These are phyloP conservation scores for Itoplectis maculator DNA, from an alignment of 2,888 invertebrate species.

Conservation along the genomic window DNA sequence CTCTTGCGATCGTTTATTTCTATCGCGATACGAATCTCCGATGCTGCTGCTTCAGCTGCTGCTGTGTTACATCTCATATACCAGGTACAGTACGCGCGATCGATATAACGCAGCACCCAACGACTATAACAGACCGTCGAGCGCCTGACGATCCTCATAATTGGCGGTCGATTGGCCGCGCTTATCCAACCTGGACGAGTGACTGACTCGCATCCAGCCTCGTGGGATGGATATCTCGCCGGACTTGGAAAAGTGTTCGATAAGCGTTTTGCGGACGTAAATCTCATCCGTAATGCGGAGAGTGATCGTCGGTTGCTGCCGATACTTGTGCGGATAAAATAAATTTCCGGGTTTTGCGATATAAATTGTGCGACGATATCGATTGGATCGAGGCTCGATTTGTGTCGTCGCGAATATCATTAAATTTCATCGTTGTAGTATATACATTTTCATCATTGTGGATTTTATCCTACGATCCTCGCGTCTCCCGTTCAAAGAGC, in stretches of 20 bases:
- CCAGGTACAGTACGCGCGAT: constrained; percentile 11
- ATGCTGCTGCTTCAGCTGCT: constrained; percentile 47
- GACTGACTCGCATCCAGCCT: neutral
- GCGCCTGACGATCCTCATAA: constrained; percentile 74
- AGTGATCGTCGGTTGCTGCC: constrained; percentile 78
- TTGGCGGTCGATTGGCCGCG: constrained; percentile 73
- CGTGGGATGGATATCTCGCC: constrained; percentile 1
- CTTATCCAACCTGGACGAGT: constrained; percentile 10
- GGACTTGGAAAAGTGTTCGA: constrained; percentile 67
- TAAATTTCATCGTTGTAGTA: too few species aligned
- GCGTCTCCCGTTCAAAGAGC: neutral
- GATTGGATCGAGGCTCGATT: too few species aligned
- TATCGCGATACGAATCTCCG: constrained; percentile 72
- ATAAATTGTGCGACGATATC: constrained; percentile 3
- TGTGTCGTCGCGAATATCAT: too few species aligned
- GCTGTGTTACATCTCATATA: constrained; percentile 46
- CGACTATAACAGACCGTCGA: constrained; percentile 52
- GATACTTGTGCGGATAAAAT: constrained; percentile 72
- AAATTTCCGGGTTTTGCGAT: constrained; percentile 68
- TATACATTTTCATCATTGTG: constrained; percentile 21
- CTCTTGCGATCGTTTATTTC: constrained; percentile 68
- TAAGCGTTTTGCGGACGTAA: constrained; percentile 76
- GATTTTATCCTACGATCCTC: neutral
- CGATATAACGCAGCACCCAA: constrained; percentile 6
- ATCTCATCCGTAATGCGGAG: constrained; percentile 78